A percentile compares a stretch with the other conserved stretches of the same genome.
phyloP scores from a whole-genome alignment of 2,888 invertebrate species.

The Sturmia bella region DNA sequence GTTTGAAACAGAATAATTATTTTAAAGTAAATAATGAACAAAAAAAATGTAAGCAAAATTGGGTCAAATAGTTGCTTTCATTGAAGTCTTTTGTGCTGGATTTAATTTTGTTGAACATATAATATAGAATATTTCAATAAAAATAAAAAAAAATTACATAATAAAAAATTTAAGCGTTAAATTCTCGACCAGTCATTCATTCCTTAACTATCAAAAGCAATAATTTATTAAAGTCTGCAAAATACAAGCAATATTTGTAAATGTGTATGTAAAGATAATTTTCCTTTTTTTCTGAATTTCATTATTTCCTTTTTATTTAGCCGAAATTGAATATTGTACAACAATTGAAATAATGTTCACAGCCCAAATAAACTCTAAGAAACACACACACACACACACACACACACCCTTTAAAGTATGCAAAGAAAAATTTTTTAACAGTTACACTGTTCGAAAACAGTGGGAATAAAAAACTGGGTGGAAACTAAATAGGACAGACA shows the following conservation, averaged over 20 bases:
- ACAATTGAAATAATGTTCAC: conserved; percentile 53
- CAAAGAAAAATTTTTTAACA: conserved; percentile 52
- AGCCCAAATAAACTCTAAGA: conserved; percentile 39
- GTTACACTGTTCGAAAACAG: conserved; percentile 33
- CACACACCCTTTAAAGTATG: conserved; percentile 43
- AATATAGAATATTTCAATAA: conserved; percentile 47
- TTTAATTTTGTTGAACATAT: conserved; percentile 5
- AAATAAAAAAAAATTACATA: conserved; percentile 13
- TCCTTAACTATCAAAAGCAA: conserved; percentile 69
- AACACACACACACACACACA: conserved; percentile 16
- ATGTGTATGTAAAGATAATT: conserved; percentile 10
- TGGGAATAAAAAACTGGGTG: conserved; percentile 28
- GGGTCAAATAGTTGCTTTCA: conserved; percentile 42
- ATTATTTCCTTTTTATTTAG: not conserved
- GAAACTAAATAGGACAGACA: conserved; percentile 49
- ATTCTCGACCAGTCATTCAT: conserved; percentile 52
- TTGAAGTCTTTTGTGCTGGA: not conserved
- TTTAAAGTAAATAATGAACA: not conserved
- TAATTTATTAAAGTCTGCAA: conserved; percentile 78
- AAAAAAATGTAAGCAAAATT: conserved; percentile 24
- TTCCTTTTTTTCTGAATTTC: conserved; percentile 23
- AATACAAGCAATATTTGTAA: conserved; percentile 35
- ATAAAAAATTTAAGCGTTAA: conserved; percentile 49
- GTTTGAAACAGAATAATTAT: not conserved
- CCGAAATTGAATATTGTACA: conserved; percentile 28